A percentile compares a stretch with the other conserved stretches of the same genome.
These are phyloP conservation scores for Eutrigla gurnardus DNA, from an alignment of 2,797 vertebrate species.

Conservation along the genomic window DNA sequence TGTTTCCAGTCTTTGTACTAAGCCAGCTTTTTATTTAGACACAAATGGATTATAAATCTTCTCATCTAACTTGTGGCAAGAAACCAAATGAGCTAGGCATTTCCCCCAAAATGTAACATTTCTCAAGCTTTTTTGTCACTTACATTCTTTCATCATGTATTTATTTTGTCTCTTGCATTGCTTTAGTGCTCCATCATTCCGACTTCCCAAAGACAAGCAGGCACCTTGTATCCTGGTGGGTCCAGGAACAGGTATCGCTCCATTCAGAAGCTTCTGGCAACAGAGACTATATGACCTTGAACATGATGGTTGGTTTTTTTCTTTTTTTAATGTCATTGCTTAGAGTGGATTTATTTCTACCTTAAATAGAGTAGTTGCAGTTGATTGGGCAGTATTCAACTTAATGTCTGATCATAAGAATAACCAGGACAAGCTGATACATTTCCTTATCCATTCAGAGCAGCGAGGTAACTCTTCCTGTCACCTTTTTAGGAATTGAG, in stretches of 20 bases:
- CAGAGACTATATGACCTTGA: conserved; percentile 93
- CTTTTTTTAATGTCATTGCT: not conserved
- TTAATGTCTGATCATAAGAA: conserved; percentile 7
- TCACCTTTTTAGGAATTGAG: conserved; percentile 84
- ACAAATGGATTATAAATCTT: not conserved
- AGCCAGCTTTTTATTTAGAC: not conserved
- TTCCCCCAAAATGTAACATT: not conserved
- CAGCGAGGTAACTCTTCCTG: not conserved
- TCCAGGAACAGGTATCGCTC: conserved; percentile 96
- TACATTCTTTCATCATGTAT: not conserved
- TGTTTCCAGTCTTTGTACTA: not conserved
- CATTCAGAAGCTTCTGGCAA: conserved; percentile 99
- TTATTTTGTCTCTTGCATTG: not conserved
- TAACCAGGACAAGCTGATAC: conserved; percentile 3
- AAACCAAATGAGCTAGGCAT: not conserved
- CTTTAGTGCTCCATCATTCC: conserved; percentile 92
- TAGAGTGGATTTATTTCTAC: not conserved
- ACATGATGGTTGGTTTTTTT: conserved; percentile 85
- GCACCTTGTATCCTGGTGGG: conserved; percentile 96
- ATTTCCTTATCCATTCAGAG: conserved; percentile 6
- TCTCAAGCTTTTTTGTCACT: no score
- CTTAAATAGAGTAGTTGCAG: not conserved
- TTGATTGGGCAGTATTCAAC: not conserved
- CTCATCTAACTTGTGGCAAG: not conserved
- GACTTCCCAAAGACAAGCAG: conserved; percentile 92